phyloP scores from a whole-genome alignment of 2,888 invertebrate species.

The Perizoma flavofasciatum region DNA sequence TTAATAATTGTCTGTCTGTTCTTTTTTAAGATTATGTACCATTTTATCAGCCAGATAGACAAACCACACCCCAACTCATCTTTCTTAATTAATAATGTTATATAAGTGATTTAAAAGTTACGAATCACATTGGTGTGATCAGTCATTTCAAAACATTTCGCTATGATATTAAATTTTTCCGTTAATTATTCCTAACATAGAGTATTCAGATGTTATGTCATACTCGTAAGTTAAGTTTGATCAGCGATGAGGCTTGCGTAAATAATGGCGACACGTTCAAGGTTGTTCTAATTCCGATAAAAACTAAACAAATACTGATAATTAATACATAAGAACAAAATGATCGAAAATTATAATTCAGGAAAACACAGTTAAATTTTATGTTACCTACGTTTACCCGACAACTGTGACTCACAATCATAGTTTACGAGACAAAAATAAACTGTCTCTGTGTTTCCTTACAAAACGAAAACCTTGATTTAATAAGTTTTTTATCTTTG shows the following conservation, averaged over 20 bases:
- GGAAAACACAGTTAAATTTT: slow-evolving; percentile 3
- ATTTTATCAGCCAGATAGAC: too few species aligned
- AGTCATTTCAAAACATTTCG: slow-evolving; percentile 16
- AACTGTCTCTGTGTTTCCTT: slow-evolving; percentile 27
- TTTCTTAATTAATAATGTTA: slow-evolving; percentile 4
- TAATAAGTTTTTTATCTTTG: slow-evolving; percentile 25
- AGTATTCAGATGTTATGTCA: slow-evolving; percentile 55
- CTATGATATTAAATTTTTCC: slow-evolving; percentile 8
- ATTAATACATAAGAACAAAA: slow-evolving; percentile 38
- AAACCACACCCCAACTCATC: not conserved
- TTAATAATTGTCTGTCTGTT: too few species aligned
- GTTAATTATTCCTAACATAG: slow-evolving; percentile 16
- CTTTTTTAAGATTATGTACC: too few species aligned
- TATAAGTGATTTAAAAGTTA: slow-evolving; percentile 8
- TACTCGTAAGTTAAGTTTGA: slow-evolving; percentile 57
- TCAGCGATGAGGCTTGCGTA: slow-evolving; percentile 55
- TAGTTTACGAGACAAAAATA: slow-evolving; percentile 17
- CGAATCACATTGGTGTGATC: slow-evolving; percentile 6
- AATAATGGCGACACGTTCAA: slow-evolving; percentile 67
- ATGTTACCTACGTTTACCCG: slow-evolving; percentile 4
- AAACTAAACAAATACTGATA: slow-evolving; percentile 48
- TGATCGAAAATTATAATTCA: slow-evolving; percentile 1
- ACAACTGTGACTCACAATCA: slow-evolving; percentile 17
- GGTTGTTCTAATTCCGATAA: slow-evolving; percentile 61
- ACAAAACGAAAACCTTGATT: slow-evolving; percentile 33